phyloP scores from a whole-genome alignment of 2,797 vertebrate genomes.

The Columba guinea region DNA sequence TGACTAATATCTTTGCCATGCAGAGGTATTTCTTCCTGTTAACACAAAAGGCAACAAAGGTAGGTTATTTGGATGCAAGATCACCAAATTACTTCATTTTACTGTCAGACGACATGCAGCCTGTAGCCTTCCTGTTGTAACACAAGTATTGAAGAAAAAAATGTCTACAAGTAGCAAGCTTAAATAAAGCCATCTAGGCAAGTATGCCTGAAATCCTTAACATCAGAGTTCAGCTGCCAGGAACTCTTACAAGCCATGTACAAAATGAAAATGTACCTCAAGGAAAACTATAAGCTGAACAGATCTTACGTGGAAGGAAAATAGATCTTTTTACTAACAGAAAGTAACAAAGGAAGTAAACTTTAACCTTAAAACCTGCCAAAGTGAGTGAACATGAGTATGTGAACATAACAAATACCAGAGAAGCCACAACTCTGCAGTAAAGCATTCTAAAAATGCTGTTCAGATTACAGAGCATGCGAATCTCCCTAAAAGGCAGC shows the following conservation, averaged over 20 bases:
- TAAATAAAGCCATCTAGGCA: not conserved
- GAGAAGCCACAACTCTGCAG: not conserved
- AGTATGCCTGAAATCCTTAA: not conserved
- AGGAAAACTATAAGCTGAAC: conserved; percentile 15
- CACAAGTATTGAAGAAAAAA: not conserved
- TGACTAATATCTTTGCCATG: not conserved
- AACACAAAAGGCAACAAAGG: not conserved
- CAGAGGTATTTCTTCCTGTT: not conserved
- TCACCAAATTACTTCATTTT: not conserved
- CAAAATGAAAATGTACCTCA: not conserved
- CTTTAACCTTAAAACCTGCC: conserved; percentile 12
- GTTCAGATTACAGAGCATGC: not conserved
- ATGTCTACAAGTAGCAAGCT: not conserved
- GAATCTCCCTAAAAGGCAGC: not conserved
- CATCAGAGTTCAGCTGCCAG: conserved; percentile 6
- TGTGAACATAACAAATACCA: not conserved
- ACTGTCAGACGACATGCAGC: not conserved
- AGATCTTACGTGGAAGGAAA: conserved; percentile 19
- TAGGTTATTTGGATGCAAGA: not conserved
- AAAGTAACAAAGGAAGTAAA: not conserved
- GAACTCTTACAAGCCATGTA: not conserved
- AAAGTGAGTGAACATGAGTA: not conserved
- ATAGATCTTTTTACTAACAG: not conserved
- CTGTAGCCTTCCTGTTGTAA: not conserved
- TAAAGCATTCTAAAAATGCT: not conserved